Percentiles rank a stretch among this genome's conserved stretches.
phyloP scores from a whole-genome alignment of 1,140 invertebrate genomes.

The Neodiprion virginianus region DNA sequence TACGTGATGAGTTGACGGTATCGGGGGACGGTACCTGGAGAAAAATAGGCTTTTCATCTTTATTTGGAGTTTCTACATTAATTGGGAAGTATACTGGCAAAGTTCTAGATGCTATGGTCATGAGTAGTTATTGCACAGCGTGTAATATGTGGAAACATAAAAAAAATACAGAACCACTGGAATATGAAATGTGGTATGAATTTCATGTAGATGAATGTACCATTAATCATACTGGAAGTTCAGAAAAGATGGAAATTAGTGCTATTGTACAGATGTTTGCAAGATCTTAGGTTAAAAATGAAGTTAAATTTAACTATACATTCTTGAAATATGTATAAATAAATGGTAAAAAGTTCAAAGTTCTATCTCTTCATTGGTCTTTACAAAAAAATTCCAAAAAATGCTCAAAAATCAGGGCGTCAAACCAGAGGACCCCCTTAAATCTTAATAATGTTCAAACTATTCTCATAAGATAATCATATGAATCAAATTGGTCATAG shows the following conservation, averaged over 20 bases:
- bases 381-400: too few relatives aligned
- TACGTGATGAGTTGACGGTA: conserved; percentile 12
- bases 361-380: too few relatives aligned
- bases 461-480: too few relatives aligned
- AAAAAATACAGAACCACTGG: conserved; percentile 10
- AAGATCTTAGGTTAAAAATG: background rate
- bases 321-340: too few relatives aligned
- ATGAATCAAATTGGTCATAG: too few relatives aligned
- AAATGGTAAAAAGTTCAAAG: too few relatives aligned
- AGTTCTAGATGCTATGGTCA: conserved; percentile 13
- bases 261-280: background rate
- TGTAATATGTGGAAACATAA: conserved; percentile 11
- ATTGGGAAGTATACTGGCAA: conserved; percentile 21
- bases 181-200: background rate
- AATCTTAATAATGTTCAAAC: too few relatives aligned
- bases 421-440: too few relatives aligned
- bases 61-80: conserved; percentile 11
- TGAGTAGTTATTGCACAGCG: background rate
- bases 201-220: background rate
- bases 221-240: background rate
- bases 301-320: background rate
- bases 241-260: background rate
- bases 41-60: conserved; percentile 8
- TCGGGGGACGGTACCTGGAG: conserved; percentile 23
- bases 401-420: too few relatives aligned